Percentiles rank a stretch among this genome's conserved stretches.
These are phyloP conservation scores for Danaus melanippus DNA, from an alignment of 1,140 invertebrate genomes.

Conservation along the genomic window DNA sequence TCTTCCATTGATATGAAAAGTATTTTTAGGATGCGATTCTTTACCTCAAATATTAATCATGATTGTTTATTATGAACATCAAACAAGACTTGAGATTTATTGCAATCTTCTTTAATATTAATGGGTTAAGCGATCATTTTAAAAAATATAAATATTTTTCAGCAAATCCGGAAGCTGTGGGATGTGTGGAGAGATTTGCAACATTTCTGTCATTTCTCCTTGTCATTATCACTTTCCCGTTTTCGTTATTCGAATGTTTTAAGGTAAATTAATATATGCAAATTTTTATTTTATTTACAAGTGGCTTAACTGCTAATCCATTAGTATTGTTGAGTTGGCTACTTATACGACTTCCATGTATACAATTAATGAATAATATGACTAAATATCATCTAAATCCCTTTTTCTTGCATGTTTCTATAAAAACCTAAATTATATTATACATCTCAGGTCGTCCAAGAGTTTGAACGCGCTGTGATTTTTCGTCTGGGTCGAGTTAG, in stretches of 20 bases:
- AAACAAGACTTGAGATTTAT: too few relatives aligned
- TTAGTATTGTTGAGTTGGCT: not conserved
- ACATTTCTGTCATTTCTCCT: conserved; percentile 84
- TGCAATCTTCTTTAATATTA: too few relatives aligned
- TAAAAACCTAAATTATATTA: not conserved
- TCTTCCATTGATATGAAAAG: too few relatives aligned
- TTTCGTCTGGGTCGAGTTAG: conserved; percentile 88
- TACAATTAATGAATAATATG: too few relatives aligned
- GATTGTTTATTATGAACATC: too few relatives aligned
- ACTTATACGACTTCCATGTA: too few relatives aligned
- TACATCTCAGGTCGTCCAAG: conserved; percentile 83
- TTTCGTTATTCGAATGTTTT: conserved; percentile 88
- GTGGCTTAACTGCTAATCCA: too few relatives aligned
- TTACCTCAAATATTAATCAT: too few relatives aligned
- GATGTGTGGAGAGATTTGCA: conserved; percentile 85
- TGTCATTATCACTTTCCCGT: conserved; percentile 86
- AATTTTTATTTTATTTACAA: not conserved
- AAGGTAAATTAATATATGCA: conserved; percentile 72
- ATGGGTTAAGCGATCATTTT: too few relatives aligned
- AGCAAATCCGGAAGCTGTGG: conserved; percentile 73
- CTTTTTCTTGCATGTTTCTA: not conserved
- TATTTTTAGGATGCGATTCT: not conserved
- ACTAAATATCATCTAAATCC: too few relatives aligned
- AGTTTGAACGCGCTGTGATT: conserved; percentile 92
- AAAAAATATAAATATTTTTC: conserved; percentile 20